Evolutionary conservation across 2,888 invertebrate species (phyloP).

Genomic region (Psylliodes chrysocephalus): DNA sequence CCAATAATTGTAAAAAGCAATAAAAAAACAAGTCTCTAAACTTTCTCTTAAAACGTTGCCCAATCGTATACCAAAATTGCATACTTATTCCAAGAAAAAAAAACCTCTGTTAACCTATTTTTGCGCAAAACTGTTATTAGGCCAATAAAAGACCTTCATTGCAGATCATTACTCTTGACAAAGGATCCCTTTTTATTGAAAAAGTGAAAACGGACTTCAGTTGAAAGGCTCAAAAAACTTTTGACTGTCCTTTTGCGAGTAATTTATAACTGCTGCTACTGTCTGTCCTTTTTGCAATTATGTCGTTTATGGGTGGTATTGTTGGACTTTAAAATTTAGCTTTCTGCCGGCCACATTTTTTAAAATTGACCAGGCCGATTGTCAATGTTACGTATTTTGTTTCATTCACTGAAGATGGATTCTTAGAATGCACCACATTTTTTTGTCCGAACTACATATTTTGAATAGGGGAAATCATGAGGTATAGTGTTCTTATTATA

Average conservation of each 20-base stretch:
- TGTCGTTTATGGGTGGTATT: conserved; percentile 46
- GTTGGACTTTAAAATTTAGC: conserved; percentile 37
- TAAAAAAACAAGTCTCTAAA: conserved; percentile 24
- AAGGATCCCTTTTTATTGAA: conserved; percentile 37
- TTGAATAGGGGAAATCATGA: too few species aligned
- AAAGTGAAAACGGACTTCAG: conserved; percentile 43
- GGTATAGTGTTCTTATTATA: too few species aligned
- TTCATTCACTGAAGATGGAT: conserved; percentile 31
- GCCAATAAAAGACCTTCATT: conserved; percentile 45
- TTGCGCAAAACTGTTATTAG: conserved; percentile 45
- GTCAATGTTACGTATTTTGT: conserved; percentile 31
- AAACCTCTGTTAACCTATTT: conserved; percentile 36
- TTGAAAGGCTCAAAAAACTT: conserved; percentile 39
- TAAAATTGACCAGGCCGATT: conserved; percentile 37
- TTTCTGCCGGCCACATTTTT: conserved; percentile 38
- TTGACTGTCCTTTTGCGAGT: conserved; percentile 27
- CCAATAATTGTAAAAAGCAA: conserved; percentile 16
- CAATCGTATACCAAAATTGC: conserved; percentile 13
- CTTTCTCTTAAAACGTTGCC: conserved; percentile 26
- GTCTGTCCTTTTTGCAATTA: conserved; percentile 49
- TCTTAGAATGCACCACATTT: too few species aligned
- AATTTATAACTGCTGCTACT: conserved; percentile 46
- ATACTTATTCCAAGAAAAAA: conserved; percentile 34
- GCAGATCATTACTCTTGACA: conserved; percentile 40
- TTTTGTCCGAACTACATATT: too few species aligned